Base-by-base conservation (phyloP, 2,797 vertebrate genomes). In the Dromococcyx pavoninus region DNA sequence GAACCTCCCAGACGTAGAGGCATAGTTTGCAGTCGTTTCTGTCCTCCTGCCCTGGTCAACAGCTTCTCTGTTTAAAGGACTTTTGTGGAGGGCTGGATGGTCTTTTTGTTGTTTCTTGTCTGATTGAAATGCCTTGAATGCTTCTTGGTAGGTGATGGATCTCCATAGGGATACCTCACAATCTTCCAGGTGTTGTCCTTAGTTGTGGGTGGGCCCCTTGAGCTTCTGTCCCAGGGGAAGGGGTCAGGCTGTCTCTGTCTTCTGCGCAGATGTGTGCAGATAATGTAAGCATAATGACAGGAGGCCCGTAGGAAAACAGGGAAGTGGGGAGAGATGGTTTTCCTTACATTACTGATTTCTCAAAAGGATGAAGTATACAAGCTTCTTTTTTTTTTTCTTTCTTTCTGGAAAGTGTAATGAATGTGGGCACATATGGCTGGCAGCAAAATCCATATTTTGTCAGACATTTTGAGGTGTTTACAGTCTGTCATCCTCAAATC, bases 131-230 rank as follows among this genome's bases (percentile, higher is more conserved):
- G 13, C 17, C 65, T 46, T 75, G 53, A 57, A 57, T 32, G 16
- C 33, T 27, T 82, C n/a, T 57, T 65, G 67, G 37, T 25, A 57
- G 66, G 23, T 61, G 62, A 19, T 44, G 48, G 39, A 51, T 51
- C 57, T 70, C 70, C 32, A n/a, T 35, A 32, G 87, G 77, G 57
- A 5, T 10, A 22, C 24, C 21, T 65, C 35, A 7, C 11, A 30
- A 0, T 46, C 18, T 21, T 57, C 10, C 30, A 35, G 37, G 9
- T 32, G 15, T 22, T 66, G 30, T 30, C 39, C 46, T 81, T 18
- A 66, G 54, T 60, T 51, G 81, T 0, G 0, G 18, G 14, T 1
- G 0, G 46, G 57, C 27, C 37, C 33, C 56, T 28, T 11, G 61
- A 73, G 72, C 69, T 6, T 3, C n/a, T 56, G 24, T 18, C 56